Base-by-base conservation (phyloP, 2,797 vertebrate genomes). In the Cossypha polioptera region DNA sequence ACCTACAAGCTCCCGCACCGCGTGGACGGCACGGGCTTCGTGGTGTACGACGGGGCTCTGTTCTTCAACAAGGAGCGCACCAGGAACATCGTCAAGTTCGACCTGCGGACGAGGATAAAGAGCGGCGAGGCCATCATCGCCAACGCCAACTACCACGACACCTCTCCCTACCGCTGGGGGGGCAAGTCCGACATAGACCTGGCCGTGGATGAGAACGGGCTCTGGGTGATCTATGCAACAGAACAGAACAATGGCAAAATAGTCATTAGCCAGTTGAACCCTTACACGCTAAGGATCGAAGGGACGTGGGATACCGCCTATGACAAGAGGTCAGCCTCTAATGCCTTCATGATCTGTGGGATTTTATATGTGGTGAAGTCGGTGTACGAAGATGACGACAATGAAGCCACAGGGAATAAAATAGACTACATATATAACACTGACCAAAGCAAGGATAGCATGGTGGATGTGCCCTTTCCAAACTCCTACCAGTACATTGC, bases 391-490 rank as follows among this genome's bases (percentile, higher is more conserved):
- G 99, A 99, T 25, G 99, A 99, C 0, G 99, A 99, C 96, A 99
- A 99, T 13, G 99, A 99, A 96, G 99, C 99, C n/a, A 99, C 99
- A 0, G 99, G 99, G 62, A 99, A 99, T 98, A 99, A 99, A 97
- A 99, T 99, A n/a, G 99, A 99, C 98, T 99, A 99, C 89, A 99
- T 99, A 94, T 99, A 99, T 97, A 99, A 99, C 97, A 99, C 99
- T 3, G 99, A 99, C 92, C 99, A 99, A 63, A 99, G 99, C 96
- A 99, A 99, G 96, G 99, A 99, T 35, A 99, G 99, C 47, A 98
- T 98, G 96, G 98, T 99, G 96, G 99, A 99, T 97, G 98, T 99
- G 72, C 98, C 99, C 29, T 99, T 99, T 93, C 99, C 99, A 69
- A 99, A 99, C 95, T 99, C 99, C 9, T 99, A 99, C 95, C 99